A percentile compares a stretch with the other conserved stretches of the same genome.
These are phyloP conservation scores for Peromyscus nudipes DNA, from an alignment of 2,797 vertebrate species.

Conservation along the genomic window DNA sequence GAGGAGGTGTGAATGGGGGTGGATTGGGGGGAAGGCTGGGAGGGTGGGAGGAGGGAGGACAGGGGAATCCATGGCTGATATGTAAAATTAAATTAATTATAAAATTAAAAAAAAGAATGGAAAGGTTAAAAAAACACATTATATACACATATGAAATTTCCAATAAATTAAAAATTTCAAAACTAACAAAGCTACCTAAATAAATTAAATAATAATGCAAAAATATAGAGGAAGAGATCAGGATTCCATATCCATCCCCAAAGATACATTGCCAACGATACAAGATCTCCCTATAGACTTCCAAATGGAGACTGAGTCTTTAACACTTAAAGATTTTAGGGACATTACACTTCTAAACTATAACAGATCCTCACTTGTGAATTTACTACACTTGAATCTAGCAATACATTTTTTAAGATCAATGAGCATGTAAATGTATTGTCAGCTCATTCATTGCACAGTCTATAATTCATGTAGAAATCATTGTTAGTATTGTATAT, in stretches of 20 bases:
- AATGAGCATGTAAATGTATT: not conserved
- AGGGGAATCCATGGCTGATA: too few species aligned
- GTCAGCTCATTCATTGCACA: not conserved
- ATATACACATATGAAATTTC: not conserved
- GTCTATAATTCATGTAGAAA: not conserved
- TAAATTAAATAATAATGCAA: not conserved
- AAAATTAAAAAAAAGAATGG: too few species aligned
- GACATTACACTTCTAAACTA: not conserved
- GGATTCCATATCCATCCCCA: not conserved
- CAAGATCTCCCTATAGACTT: not conserved
- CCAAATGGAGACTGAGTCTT: too few species aligned
- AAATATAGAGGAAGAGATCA: not conserved
- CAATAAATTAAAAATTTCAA: not conserved
- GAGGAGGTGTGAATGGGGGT: too few species aligned
- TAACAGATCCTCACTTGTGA: not conserved
- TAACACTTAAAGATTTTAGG: not conserved
- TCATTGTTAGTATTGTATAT: not conserved
- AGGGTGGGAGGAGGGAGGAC: too few species aligned
- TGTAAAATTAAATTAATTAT: too few species aligned
- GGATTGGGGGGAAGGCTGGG: too few species aligned
- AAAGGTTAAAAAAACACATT: not conserved
- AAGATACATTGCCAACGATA: not conserved
- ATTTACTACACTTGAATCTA: not conserved
- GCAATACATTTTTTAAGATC: not conserved
- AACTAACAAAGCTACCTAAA: not conserved